Evolutionary conservation across 2,888 invertebrate species (phyloP).

Genomic region (Tinea trinotella): DNA sequence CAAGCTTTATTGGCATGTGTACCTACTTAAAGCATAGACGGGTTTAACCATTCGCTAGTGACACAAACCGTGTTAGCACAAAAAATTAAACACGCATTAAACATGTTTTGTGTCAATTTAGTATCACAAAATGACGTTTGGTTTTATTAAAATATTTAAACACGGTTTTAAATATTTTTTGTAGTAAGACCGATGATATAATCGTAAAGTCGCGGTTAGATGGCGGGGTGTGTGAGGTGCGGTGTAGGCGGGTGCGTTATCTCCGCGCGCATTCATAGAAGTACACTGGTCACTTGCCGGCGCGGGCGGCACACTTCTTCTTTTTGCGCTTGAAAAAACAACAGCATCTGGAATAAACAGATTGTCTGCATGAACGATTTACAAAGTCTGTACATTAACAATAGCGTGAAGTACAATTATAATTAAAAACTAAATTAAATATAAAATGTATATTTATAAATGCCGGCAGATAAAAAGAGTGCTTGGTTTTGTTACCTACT

Average conservation of each 20-base stretch:
- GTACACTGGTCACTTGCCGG: constrained; percentile 87
- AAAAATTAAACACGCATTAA: too few species aligned
- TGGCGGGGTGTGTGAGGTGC: not conserved
- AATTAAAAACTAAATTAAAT: not conserved
- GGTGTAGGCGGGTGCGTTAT: not conserved
- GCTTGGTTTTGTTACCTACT: too few species aligned
- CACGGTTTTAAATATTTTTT: not conserved
- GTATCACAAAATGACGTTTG: too few species aligned
- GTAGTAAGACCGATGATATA: not conserved
- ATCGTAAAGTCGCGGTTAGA: not conserved
- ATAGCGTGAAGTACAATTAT: constrained; percentile 23
- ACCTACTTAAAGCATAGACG: too few species aligned
- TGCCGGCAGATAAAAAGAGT: not conserved
- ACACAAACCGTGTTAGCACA: too few species aligned
- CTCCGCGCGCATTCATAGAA: constrained; percentile 20
- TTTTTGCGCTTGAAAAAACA: constrained; percentile 99
- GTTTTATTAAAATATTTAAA: too few species aligned
- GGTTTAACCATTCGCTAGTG: too few species aligned
- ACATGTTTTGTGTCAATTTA: too few species aligned
- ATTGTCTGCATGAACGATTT: constrained; percentile 70
- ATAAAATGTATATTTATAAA: not conserved
- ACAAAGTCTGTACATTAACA: constrained; percentile 60
- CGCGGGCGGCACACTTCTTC: constrained; percentile 92
- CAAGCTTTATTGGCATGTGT: too few species aligned
- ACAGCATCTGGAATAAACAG: constrained; percentile 89